phyloP scores from a whole-genome alignment of 2,888 invertebrate genomes.

The Ophion slaviceki region DNA sequence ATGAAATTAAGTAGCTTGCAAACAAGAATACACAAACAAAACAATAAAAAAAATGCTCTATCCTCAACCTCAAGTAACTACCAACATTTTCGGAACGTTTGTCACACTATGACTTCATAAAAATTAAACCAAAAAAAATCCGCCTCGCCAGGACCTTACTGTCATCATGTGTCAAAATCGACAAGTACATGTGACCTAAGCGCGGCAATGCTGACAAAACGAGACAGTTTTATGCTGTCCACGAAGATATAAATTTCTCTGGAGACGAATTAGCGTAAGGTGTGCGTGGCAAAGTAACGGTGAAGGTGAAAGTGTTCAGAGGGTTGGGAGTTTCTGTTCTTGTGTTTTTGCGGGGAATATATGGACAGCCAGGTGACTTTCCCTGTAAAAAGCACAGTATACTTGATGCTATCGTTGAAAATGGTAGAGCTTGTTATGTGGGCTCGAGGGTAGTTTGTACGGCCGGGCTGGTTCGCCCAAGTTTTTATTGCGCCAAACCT shows the following conservation, averaged over 20 bases:
- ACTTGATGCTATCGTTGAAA: slow-evolving; percentile 41
- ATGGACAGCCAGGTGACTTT: slow-evolving; percentile 31
- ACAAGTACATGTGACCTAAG: neutral
- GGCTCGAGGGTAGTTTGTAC: slow-evolving; percentile 28
- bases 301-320: slow-evolving; percentile 67
- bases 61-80: too few species aligned
- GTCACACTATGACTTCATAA: neutral
- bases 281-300: slow-evolving; percentile 65
- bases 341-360: slow-evolving; percentile 33
- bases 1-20: too few species aligned
- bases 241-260: slow-evolving; percentile 78
- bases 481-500: slow-evolving; percentile 45
- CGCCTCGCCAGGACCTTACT: neutral
- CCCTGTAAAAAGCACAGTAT: slow-evolving; percentile 9
- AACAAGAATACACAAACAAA: too few species aligned
- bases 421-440: slow-evolving; percentile 35
- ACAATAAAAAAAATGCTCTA: too few species aligned
- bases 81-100: too few species aligned
- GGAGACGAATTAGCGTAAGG: slow-evolving; percentile 76
- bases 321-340: slow-evolving; percentile 39
- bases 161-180: slow-evolving; percentile 10
- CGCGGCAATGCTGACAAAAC: slow-evolving; percentile 19
- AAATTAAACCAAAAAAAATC: neutral
- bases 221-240: slow-evolving; percentile 38
- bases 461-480: slow-evolving; percentile 38